Base-by-base conservation (phyloP, 2,888 invertebrate species). In the Drosophila mayaguana region DNA sequence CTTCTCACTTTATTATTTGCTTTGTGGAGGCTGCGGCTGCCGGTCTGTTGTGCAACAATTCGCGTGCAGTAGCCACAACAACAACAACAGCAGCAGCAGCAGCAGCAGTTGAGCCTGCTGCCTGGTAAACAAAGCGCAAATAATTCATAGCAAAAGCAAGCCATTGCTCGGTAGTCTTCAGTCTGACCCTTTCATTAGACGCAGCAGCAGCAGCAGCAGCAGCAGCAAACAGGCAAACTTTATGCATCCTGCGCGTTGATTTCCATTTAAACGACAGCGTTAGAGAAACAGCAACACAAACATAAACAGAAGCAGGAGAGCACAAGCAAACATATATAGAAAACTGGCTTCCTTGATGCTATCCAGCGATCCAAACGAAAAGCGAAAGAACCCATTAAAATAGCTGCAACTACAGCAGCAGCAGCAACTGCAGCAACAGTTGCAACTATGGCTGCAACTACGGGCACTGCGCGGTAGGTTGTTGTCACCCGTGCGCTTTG, bases 1-100 rank as follows among this genome's bases (percentile, higher is more conserved):
- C 87, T 87, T 84, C 89, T 84, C 89, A 87, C 89, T 88, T 87
- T 87, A 87, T 87, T 87, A 88, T 89, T 87, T 89, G 89, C 87
- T 83, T 78, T 88, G 87, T 68, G 71, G 76, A 73, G 76, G 80
- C 80, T 59, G 79, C 75, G 63, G 75, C 73, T 76, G 80, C 73
- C 61, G 79, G 75, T 78, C 46, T 71, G 79, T 81, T 74, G 75
- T 68, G 75, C 75, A 78, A 75, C 78, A 76, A 73, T 76, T 88
- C 85, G 85, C 85, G 85, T 88, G 85, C 89, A 88, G 87, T 83
- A 86, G 88, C 86, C 72, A 57, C 78, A 79, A 71, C 70, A 79
- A 63, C 76, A 75, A 57, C 75, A 80, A 22, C 65, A 56, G 45
- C 40, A 66, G 7, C 57, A 43, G 38, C 63, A 62, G 72, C 65